These are phyloP conservation scores for Squalus acanthias DNA, from an alignment of 2,797 vertebrate genomes.

Conservation along the genomic window DNA sequence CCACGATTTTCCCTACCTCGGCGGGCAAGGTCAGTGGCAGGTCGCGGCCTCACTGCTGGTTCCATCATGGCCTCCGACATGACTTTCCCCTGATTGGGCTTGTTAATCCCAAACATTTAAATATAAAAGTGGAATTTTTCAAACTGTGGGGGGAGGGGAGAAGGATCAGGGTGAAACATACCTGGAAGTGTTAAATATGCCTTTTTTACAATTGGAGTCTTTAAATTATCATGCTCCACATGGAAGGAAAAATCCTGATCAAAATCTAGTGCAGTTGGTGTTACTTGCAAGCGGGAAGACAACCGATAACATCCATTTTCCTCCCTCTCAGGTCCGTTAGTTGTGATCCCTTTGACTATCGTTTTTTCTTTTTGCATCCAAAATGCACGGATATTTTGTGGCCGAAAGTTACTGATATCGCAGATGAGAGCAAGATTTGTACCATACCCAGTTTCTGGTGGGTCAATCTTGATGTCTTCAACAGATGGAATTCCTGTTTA, in stretches of 20 bases:
- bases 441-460: constrained; percentile 38
- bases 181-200: constrained; percentile 40
- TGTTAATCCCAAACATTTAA: neutral
- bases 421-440: constrained; percentile 35
- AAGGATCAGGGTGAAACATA: constrained; percentile 24
- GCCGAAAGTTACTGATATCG: constrained; percentile 27
- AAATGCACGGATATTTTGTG: neutral
- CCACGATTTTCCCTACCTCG: no score
- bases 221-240: neutral
- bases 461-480: constrained; percentile 38
- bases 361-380: constrained; percentile 27
- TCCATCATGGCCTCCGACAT: no score
- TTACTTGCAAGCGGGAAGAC: constrained; percentile 15
- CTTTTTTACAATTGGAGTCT: neutral
- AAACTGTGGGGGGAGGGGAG: neutral
- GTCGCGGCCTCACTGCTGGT: no score
- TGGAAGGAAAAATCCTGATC: constrained; percentile 23
- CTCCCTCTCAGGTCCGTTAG: neutral
- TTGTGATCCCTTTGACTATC: neutral
- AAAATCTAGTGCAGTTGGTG: constrained; percentile 40
- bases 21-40: no score
- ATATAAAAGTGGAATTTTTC: neutral
- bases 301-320: neutral
- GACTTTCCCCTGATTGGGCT: no score
- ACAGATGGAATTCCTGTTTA: constrained; percentile 40